Evolutionary conservation across 2,113 vertebrate genomes (phyloP).

Genomic region (Cichladusa arquata): DNA sequence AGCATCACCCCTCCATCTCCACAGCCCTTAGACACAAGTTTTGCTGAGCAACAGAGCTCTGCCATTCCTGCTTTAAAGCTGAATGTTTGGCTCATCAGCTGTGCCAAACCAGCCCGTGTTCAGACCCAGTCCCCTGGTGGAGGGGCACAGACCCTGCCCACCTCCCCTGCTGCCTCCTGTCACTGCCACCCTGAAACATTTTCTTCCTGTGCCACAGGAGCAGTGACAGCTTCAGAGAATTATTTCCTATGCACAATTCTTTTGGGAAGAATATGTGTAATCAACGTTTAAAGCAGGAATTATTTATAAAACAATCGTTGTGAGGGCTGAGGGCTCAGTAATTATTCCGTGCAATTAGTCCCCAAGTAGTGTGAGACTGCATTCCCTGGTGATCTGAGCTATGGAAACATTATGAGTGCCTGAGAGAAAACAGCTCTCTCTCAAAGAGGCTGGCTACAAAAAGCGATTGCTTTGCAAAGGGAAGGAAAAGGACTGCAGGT

Average conservation of each 20-base stretch:
- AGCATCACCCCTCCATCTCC: not conserved
- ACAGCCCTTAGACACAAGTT: not conserved
- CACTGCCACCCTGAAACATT: not conserved
- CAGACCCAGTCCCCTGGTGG: accelerated
- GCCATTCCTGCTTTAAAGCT: not conserved
- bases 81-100: accelerated
- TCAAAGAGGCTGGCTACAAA: not conserved
- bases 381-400: not conserved
- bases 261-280: not conserved
- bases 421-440: not conserved
- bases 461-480: not conserved
- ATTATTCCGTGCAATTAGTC: not conserved
- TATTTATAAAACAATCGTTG: not conserved
- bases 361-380: not conserved
- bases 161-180: not conserved
- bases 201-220: not conserved
- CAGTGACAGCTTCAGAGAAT: not conserved
- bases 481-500: not conserved
- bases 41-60: not conserved
- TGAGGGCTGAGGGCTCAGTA: not conserved
- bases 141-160: accelerated
- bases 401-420: accelerated
- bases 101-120: not conserved
- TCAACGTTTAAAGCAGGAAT: not conserved
- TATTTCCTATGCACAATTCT: not conserved